These are phyloP conservation scores for Dugesia japonica DNA, from an alignment of 2,888 invertebrate species.

Conservation along the genomic window DNA sequence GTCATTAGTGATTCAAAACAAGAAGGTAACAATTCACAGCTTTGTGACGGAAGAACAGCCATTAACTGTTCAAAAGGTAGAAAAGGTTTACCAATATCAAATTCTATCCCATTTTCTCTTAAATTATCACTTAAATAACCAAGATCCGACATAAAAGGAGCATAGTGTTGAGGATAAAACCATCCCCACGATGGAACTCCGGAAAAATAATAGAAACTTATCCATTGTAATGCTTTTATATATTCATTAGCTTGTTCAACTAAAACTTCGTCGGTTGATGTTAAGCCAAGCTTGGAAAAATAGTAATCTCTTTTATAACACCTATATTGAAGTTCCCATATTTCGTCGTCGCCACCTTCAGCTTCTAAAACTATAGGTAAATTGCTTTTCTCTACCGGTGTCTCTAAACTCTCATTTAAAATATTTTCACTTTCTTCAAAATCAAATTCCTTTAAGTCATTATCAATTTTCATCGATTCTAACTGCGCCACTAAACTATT, in stretches of 20 bases:
- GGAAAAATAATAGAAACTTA: conserved; percentile 80
- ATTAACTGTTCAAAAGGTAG: conserved; percentile 33
- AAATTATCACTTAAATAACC: not conserved
- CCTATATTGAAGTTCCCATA: conserved; percentile 4
- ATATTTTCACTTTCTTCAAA: not conserved
- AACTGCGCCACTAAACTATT: not conserved
- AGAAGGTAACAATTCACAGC: conserved; percentile 23
- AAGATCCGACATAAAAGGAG: conserved; percentile 52
- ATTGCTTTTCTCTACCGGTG: not conserved
- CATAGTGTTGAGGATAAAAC: conserved; percentile 86
- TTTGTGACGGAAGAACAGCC: conserved; percentile 27
- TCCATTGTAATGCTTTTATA: conserved; percentile 84
- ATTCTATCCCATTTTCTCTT: not conserved
- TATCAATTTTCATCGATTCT: not conserved
- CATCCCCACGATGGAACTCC: conserved; percentile 94
- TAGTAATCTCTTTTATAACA: conserved; percentile 30
- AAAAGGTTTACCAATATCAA: conserved; percentile 25
- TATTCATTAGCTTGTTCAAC: conserved; percentile 25
- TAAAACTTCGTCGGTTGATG: not conserved
- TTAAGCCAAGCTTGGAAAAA: conserved; percentile 16
- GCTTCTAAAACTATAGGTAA: too few relatives aligned
- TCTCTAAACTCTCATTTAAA: not conserved
- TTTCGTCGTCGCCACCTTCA: not conserved
- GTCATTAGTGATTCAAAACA: conserved; percentile 55
- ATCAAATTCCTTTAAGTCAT: not conserved